Percentiles rank a stretch among this genome's conserved stretches.
Evolutionary conservation across 2,888 invertebrate species (phyloP).

Genomic region (Drosophila flavopinicola): DNA sequence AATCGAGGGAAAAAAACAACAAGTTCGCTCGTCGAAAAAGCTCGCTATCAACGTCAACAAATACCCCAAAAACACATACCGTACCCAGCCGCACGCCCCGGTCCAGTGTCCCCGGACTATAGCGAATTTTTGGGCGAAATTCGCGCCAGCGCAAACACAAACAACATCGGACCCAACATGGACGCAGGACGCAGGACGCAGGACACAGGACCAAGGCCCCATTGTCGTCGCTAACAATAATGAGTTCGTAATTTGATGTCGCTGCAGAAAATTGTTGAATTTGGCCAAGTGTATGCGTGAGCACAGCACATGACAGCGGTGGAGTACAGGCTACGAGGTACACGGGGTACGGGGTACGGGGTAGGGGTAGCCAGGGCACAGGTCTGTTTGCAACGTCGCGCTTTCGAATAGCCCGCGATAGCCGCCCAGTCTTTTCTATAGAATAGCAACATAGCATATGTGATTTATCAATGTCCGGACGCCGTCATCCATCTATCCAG

Average conservation of each 20-base stretch:
- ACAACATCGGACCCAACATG: slow-evolving; percentile 9
- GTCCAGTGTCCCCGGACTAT: slow-evolving; percentile 4
- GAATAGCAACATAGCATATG: slow-evolving; percentile 52
- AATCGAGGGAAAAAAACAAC: slow-evolving; percentile 3
- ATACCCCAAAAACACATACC: slow-evolving; percentile 36
- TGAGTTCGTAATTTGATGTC: slow-evolving; percentile 82
- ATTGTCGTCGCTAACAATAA: slow-evolving; percentile 78
- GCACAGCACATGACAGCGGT: slow-evolving; percentile 46
- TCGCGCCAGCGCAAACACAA: slow-evolving; percentile 60
- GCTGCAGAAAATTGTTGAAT: slow-evolving; percentile 70
- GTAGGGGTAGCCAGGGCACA: slow-evolving; percentile 2
- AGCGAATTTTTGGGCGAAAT: slow-evolving; percentile 60
- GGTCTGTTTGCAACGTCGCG: slow-evolving; percentile 56
- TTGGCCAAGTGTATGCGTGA: slow-evolving; percentile 56
- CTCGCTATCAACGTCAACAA: slow-evolving; percentile 65
- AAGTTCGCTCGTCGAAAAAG: slow-evolving; percentile 20
- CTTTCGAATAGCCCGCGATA: slow-evolving; percentile 42
- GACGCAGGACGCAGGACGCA: slow-evolving; percentile 1
- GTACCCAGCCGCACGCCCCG: background rate
- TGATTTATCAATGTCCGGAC: slow-evolving; percentile 76
- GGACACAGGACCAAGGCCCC: slow-evolving; percentile 15
- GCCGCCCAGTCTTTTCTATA: slow-evolving; percentile 28
- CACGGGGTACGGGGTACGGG: background rate
- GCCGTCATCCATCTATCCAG: slow-evolving; percentile 67
- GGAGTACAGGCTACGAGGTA: background rate